Evolutionary conservation across 2,797 vertebrate species (phyloP).

Genomic region (Falco rusticolus): DNA sequence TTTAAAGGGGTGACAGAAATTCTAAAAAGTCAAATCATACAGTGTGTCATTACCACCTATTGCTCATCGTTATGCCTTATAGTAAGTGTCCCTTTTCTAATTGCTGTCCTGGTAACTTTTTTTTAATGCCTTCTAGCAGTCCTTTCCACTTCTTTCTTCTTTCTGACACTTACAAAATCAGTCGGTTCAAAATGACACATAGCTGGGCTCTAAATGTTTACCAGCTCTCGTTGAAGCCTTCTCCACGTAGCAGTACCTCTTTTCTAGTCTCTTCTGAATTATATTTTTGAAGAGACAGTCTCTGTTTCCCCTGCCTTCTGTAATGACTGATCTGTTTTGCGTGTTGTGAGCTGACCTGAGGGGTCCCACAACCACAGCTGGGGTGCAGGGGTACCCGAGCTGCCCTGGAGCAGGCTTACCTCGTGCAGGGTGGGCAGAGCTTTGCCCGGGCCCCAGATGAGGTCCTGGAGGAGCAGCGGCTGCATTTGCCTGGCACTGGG

Average conservation of each 20-base stretch:
- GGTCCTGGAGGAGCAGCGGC: rapidly evolving
- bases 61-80: neutral
- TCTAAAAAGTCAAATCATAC: neutral
- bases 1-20: neutral
- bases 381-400: neutral
- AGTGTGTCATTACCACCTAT: neutral
- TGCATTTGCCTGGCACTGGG: neutral
- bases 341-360: rapidly evolving
- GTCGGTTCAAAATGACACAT: neutral
- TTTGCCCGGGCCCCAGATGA: neutral
- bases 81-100: neutral
- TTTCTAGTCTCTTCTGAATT: neutral
- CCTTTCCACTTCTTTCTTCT: neutral
- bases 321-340: neutral
- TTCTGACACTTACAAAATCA: neutral
- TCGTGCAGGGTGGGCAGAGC: neutral
- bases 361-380: rapidly evolving
- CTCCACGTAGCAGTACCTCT: neutral
- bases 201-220: neutral
- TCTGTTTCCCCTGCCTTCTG: neutral
- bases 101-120: neutral
- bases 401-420: rapidly evolving
- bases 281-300: neutral
- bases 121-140: neutral
- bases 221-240: neutral